phyloP scores from a whole-genome alignment of 1,140 invertebrate genomes.

The Lepidurus couesii region DNA sequence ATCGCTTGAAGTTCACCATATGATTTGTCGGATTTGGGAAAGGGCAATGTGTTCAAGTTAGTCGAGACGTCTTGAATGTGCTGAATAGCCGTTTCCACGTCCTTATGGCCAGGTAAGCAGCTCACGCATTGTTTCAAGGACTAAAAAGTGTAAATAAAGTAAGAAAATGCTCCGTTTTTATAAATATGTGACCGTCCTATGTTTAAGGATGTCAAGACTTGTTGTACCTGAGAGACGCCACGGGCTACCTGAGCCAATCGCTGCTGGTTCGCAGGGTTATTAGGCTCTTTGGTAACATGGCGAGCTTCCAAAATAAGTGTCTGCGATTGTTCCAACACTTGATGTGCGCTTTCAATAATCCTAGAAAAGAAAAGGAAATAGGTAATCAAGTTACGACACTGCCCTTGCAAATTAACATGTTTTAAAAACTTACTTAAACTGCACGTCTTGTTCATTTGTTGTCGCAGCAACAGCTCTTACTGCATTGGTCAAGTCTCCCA shows the following conservation, averaged over 20 bases:
- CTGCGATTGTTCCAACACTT: neutral
- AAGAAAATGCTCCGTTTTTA: conserved; percentile 35
- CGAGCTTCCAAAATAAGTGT: conserved; percentile 72
- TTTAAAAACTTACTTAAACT: conserved; percentile 44
- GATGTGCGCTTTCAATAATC: conserved; percentile 8
- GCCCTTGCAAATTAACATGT: neutral
- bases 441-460: conserved; percentile 55
- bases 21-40: conserved; percentile 62
- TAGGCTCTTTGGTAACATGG: conserved; percentile 56
- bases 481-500: conserved; percentile 63
- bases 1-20: conserved; percentile 81
- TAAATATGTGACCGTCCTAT: neutral
- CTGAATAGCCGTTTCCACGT: conserved; percentile 78
- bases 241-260: conserved; percentile 59
- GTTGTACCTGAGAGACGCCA: conserved; percentile 49
- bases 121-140: conserved; percentile 63
- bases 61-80: conserved; percentile 66
- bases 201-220: neutral
- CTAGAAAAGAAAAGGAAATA: neutral
- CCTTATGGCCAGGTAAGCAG: conserved; percentile 79
- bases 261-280: conserved; percentile 53
- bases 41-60: conserved; percentile 59
- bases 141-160: conserved; percentile 34
- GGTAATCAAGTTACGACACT: neutral
- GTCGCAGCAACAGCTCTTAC: conserved; percentile 67